Evolutionary conservation across 2,797 vertebrate genomes (phyloP).

Genomic region (Anabas testudineus): DNA sequence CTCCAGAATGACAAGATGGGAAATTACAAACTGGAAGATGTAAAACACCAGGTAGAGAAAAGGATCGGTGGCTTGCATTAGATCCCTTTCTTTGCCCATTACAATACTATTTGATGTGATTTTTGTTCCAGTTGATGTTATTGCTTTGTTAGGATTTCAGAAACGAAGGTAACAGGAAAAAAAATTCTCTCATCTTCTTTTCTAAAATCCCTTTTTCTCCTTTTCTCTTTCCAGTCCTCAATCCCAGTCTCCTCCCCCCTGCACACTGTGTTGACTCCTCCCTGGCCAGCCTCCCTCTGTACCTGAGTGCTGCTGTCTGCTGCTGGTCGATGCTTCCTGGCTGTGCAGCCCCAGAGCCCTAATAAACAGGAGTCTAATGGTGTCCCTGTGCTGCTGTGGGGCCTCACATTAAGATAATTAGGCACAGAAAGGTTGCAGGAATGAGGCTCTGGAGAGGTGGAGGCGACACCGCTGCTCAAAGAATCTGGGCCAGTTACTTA

Average conservation of each 20-base stretch:
- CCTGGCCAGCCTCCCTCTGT: slow-evolving; percentile 38
- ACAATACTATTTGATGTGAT: slow-evolving; percentile 27
- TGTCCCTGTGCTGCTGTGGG: slow-evolving; percentile 60
- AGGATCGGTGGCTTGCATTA: slow-evolving; percentile 5
- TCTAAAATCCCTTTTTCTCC: slow-evolving; percentile 5
- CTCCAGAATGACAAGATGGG: slow-evolving; percentile 49
- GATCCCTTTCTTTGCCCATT: slow-evolving; percentile 1
- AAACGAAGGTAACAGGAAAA: slow-evolving; percentile 1
- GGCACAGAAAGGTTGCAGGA: slow-evolving; percentile 55
- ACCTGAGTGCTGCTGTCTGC: slow-evolving; percentile 40
- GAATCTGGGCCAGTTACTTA: slow-evolving; percentile 29
- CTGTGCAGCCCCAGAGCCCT: slow-evolving; percentile 50
- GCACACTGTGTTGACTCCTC: slow-evolving; percentile 39
- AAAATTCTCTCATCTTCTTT: slow-evolving; percentile 9
- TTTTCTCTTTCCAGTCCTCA: slow-evolving; percentile 11
- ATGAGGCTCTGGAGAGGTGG: slow-evolving; percentile 55
- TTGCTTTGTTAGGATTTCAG: slow-evolving; percentile 11
- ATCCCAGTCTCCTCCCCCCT: background rate
- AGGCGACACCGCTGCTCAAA: slow-evolving; percentile 37
- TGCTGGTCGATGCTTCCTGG: slow-evolving; percentile 40
- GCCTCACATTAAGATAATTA: slow-evolving; percentile 72
- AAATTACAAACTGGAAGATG: slow-evolving; percentile 46
- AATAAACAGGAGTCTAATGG: slow-evolving; percentile 73
- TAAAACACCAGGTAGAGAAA: slow-evolving; percentile 24
- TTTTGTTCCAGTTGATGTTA: slow-evolving; percentile 27